Conservation (phyloP, 2,888 invertebrate species). For the Malachius bipustulatus region DNA sequence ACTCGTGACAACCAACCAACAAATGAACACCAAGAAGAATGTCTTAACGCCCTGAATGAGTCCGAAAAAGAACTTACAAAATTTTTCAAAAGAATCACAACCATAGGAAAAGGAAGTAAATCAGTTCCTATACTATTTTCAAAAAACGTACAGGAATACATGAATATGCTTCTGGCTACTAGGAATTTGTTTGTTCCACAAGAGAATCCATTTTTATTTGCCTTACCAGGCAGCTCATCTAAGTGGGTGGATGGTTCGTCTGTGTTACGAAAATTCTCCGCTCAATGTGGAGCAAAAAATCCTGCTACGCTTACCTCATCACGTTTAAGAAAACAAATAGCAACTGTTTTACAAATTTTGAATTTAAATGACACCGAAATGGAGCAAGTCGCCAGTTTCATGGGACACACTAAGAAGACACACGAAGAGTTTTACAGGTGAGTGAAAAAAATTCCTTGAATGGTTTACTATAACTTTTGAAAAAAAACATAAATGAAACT, state of each 20-base stretch:
- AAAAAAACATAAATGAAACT: too few relatives aligned
- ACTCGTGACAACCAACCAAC: slow-evolving; percentile 3
- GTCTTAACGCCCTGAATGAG: slow-evolving; percentile 16
- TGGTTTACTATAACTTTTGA: too few relatives aligned
- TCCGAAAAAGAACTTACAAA: slow-evolving; percentile 18
- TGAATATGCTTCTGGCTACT: too few relatives aligned
- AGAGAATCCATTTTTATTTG: slow-evolving; percentile 21
- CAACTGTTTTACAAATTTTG: slow-evolving; percentile 16
- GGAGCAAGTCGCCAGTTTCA: slow-evolving; percentile 6
- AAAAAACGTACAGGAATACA: slow-evolving; percentile 7
- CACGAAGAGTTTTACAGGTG: too few relatives aligned
- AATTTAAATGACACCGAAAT: slow-evolving; percentile 8
- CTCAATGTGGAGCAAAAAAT: slow-evolving; percentile 17
- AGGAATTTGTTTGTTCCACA: too few relatives aligned
- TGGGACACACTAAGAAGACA: too few relatives aligned
- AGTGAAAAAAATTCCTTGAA: too few relatives aligned
- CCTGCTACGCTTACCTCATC: slow-evolving; percentile 18
- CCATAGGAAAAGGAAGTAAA: slow-evolving; percentile 7
- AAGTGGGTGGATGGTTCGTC: slow-evolving; percentile 21
- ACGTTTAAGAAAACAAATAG: slow-evolving; percentile 21
- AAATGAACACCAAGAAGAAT: slow-evolving; percentile 17
- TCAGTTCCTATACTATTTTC: slow-evolving; percentile 12
- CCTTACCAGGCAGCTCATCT: slow-evolving; percentile 15
- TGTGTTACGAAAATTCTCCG: slow-evolving; percentile 18
- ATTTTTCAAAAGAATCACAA: slow-evolving; percentile 13